Percentiles rank a stretch among this genome's conserved stretches.
Conservation (phyloP, 2,113 vertebrate genomes). For the Psettodes erumei region DNA sequence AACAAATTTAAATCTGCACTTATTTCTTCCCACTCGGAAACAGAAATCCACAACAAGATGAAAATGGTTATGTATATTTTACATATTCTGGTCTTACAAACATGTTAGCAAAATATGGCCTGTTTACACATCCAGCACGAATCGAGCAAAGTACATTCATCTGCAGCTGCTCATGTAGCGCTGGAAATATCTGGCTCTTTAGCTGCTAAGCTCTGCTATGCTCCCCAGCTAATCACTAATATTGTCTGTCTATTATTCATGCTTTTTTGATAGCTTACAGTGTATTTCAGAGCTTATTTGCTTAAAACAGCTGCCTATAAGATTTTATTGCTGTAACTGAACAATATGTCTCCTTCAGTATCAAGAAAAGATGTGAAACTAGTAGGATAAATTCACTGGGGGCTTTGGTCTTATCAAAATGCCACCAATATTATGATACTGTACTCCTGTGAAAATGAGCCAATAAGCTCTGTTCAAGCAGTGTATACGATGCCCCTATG, state of each 20-base stretch:
- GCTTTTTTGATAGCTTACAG: no score
- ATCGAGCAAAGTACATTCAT: not conserved
- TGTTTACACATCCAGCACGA: not conserved
- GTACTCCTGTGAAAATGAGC: not conserved
- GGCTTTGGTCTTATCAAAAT: not conserved
- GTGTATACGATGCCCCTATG: no score
- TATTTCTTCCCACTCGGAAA: not conserved
- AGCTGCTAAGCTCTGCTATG: not conserved
- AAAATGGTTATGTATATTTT: not conserved
- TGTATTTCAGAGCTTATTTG: not conserved
- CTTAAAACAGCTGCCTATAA: not conserved
- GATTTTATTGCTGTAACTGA: no score
- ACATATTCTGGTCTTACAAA: not conserved
- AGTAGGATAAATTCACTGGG: not conserved
- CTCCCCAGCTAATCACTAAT: not conserved
- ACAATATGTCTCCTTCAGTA: not conserved
- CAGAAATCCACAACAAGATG: conserved; percentile 1
- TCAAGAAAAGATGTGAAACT: not conserved
- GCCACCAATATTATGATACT: not conserved
- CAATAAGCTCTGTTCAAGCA: not conserved
- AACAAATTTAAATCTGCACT: not conserved
- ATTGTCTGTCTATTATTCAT: not conserved
- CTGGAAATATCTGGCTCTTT: not conserved
- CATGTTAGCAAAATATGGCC: not conserved
- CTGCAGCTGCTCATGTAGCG: no score